Conservation (phyloP, 2,888 invertebrate genomes). For the Meliscaeva auricollis region DNA sequence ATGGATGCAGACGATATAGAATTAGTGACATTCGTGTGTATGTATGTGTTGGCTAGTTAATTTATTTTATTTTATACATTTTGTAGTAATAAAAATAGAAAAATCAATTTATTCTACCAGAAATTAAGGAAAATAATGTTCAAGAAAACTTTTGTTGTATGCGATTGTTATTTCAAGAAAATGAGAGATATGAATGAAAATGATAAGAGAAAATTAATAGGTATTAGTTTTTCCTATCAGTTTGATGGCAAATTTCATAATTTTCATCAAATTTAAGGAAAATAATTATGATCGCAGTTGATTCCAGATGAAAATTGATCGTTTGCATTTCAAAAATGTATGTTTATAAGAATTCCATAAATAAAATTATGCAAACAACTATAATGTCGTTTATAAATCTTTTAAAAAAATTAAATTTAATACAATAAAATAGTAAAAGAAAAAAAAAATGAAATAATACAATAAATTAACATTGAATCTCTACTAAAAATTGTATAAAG, state of each 20-base stretch:
- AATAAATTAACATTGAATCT: too few relatives aligned
- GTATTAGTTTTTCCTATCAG: background rate
- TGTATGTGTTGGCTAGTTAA: background rate
- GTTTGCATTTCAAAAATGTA: slow-evolving; percentile 1
- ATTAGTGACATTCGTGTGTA: background rate
- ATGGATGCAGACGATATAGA: background rate
- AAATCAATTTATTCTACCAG: background rate
- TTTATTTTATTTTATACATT: background rate
- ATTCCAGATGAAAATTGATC: background rate
- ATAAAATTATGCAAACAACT: too few relatives aligned
- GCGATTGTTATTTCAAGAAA: too few relatives aligned
- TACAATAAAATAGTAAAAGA: background rate
- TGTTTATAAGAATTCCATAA: background rate
- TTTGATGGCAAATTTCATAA: background rate
- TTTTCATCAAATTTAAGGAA: background rate
- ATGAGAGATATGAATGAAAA: too few relatives aligned
- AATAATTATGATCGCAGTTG: background rate
- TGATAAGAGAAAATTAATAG: background rate
- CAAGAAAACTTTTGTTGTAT: too few relatives aligned
- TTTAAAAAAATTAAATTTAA: background rate
- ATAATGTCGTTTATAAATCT: too few relatives aligned
- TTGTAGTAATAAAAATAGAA: too few relatives aligned
- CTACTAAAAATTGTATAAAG: background rate
- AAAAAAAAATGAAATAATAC: too few relatives aligned
- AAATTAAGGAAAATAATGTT: too few relatives aligned